Evolutionary conservation across 2,888 invertebrate genomes (phyloP), one percentile per base, ranked within the genome.

Genomic region (Mythimna pallens): DNA sequence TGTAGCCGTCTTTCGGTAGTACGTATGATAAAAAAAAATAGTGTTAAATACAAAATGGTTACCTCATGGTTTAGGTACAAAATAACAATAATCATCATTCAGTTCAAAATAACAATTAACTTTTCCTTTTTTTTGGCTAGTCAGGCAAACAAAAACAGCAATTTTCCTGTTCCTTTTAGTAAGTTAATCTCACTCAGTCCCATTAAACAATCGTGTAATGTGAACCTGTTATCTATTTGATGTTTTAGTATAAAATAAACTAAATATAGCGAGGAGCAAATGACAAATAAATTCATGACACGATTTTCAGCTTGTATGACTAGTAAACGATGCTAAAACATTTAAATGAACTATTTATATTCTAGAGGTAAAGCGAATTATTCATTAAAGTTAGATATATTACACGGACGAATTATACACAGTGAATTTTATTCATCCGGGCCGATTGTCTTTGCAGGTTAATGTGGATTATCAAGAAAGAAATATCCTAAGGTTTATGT

Each of bases 281-380:
- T 52, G 47, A 58, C 65, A 81, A 76, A 68, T 78, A 78, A 62
- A 80, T 80, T 80, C 79, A 82, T 80, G 72, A 71, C 79, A 80
- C 79, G 79, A 71, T 65, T 67, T 80, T 50, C 71, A 72, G 67
- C 78, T 65, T 58, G 65, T 71, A 78, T 67, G 82, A 78, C 72
- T 72, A 71, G 82, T 82, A 78, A 79, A 71, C 17, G 70, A 65
- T 70, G 82, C 58, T 84, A 71, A 82, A 84, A 81, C 73, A 82
- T 82, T 82, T 65, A 84, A 78, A 82, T 82, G 54, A 73, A 59
- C 85, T 62, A 84, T 83, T 62, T 75, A 64, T 83, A 83, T 83
- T 69, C 85, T 75, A 81, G 65, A 63, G 82, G 86, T 82, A 84
- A 63, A 40, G 66, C 78, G 78, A 78, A 75, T 80, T 83, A 82